These are phyloP conservation scores for Limenitis camilla DNA, from an alignment of 2,888 invertebrate species.

Conservation along the genomic window DNA sequence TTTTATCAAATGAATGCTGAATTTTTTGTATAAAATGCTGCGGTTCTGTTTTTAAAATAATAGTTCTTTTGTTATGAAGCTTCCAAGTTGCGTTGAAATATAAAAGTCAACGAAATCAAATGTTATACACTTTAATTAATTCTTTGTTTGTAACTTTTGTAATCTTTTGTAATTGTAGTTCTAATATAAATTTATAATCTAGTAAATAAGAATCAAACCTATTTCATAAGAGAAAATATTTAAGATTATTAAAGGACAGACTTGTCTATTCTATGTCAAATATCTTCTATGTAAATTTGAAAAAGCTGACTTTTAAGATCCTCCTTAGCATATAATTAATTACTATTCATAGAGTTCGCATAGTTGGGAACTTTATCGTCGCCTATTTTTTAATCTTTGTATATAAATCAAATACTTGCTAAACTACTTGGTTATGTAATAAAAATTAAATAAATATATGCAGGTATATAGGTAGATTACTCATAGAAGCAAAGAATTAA, in stretches of 20 bases:
- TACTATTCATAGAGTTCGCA: conserved; percentile 9
- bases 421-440: no score
- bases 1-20: conserved; percentile 5
- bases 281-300: background rate
- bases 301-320: background rate
- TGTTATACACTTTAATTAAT: background rate
- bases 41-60: conserved; percentile 2
- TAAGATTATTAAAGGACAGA: background rate
- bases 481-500: no score
- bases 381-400: background rate
- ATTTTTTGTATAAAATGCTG: background rate
- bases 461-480: no score
- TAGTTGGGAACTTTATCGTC: background rate
- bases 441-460: no score
- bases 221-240: no score
- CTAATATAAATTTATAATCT: no score
- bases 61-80: background rate
- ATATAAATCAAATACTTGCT: no score
- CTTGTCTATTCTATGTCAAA: background rate
- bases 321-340: conserved; percentile 4
- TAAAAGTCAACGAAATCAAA: background rate
- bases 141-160: no score
- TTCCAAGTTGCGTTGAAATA: background rate
- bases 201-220: no score
- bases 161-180: no score